Base-by-base conservation (phyloP, 1,140 invertebrate species). In the Popillia japonica region DNA sequence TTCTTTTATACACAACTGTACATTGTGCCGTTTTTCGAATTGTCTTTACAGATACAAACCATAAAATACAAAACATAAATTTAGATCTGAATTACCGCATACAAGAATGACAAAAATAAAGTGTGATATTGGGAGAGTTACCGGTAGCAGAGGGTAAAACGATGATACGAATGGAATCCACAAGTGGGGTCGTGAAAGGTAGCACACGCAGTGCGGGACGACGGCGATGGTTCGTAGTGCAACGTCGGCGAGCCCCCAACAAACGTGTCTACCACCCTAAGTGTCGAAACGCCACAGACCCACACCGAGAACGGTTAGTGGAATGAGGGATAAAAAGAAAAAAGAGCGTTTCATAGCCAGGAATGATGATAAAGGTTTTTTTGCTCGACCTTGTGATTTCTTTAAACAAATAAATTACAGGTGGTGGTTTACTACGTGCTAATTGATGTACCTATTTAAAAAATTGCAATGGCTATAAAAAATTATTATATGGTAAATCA, bases 121-220 rank as follows among this genome's bases (percentile, higher is more conserved):
- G 22, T 27, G 61, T 22, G 22, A 68, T 68, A 68, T 68, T 68
- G 61, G 20, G 20, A 68, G 61, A 23, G 61, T 68, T 68, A 17
- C 61, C 61, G 22, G 61, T 27, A 6, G 61, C 9, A 68, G 61
- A 27, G 61, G 22, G 61, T 20, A 68, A 68, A 68, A 68, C 61
- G 61, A 68, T 7, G 61, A 68, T 68, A 22, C 61, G 61, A 22
- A 68, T 20, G 61, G 61, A 68, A 68, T 68, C 61, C 61, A 68
- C 61, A 68, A 68, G 61, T 68, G 61, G 22, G 61, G 22, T 34
- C 27, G 11, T 68, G 22, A 22, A 68, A 68, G 61, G 20, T 11
- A 10, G 22, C 22, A 23, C 22, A 14, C 61, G 9, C 22, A 22
- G 7, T 9, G 6, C 22, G 27, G 61, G 20, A 22, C 61, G 11